Base-by-base conservation (phyloP, 2,888 invertebrate genomes). In the Dascillus cervinus region DNA sequence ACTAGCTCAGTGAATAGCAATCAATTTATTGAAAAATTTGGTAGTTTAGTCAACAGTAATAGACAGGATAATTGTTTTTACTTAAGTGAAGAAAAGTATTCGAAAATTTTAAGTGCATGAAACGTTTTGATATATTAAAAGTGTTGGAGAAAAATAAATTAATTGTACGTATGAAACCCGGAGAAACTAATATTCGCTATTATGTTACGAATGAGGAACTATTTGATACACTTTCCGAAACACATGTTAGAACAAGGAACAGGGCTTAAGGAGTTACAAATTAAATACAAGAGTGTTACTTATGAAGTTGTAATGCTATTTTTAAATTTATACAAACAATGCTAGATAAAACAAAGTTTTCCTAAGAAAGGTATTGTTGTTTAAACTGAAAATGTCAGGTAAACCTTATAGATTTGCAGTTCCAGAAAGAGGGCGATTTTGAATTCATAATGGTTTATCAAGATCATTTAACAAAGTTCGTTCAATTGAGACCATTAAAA, bases 241-340 rank as follows among this genome's bases (percentile, higher is more conserved):
- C 43, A 39, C 49, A 50, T 37, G 33, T 36, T 13, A 38, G 44
- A 41, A 54, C 30, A 40, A 49, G 52, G 37, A 44, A 53, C 33
- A 50, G 49, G 39, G 47, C 36, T 50, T 31, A 45, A 47, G 39
- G 44, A 53, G 40, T 44, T 53, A 35, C 46, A 53, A 43, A 31
- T 43, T 37, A 43, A 39, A 43, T 52, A 53, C 41, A 50, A 52
- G 49, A 50, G 52, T 42, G 38, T 49, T 44, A 52, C 51, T 25
- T 41, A 45, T 39, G 41, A 47, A 43, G 42, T 43, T 28, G 37
- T 52, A 35, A 44, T 46, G 45, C 27, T 49, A 27, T 52, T 47
- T 39, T 43, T 50, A 34, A 44, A 43, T 44, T 34, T n/a, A n/a
- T n/a, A n/a, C n/a, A n/a, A n/a, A 43, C 37, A 39, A 32, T 52